Conservation (phyloP, 2,888 invertebrate species). For the Nematopogon swammerdamellus region DNA sequence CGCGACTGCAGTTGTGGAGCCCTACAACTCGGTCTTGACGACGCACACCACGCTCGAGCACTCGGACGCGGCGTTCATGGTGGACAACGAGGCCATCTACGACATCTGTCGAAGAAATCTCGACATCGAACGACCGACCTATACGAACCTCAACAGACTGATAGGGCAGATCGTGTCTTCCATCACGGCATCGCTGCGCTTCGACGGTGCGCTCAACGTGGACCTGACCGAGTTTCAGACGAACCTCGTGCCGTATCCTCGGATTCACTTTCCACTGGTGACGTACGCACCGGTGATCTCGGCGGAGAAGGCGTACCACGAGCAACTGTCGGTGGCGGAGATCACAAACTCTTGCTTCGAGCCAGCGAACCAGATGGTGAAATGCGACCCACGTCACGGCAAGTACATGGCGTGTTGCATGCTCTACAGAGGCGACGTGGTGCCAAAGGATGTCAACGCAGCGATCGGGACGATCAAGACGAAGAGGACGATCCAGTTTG, state of each 20-base stretch:
- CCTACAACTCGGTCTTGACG: conserved; percentile 95
- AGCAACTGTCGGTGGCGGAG: conserved; percentile 85
- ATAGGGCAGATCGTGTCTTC: conserved; percentile 94
- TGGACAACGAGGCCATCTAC: conserved; percentile 85
- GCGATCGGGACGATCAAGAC: conserved; percentile 94
- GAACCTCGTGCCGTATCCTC: too few species aligned
- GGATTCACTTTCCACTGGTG: too few species aligned
- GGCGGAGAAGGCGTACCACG: too few species aligned
- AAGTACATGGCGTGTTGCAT: conserved; percentile 97
- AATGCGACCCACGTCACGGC: too few species aligned
- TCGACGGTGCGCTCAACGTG: too few species aligned
- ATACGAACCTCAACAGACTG: conserved; percentile 91
- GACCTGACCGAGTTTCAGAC: conserved; percentile 93
- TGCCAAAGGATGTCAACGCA: too few species aligned
- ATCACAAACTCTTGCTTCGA: conserved; percentile 95
- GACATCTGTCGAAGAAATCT: conserved; percentile 90
- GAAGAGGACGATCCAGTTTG: too few species aligned
- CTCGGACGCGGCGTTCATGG: conserved; percentile 92
- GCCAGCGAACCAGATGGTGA: conserved; percentile 93
- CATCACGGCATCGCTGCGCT: conserved; percentile 88
- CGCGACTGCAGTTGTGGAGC: too few species aligned
- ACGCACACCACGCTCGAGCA: too few species aligned
- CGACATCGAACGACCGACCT: too few species aligned
- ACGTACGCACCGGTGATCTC: conserved; percentile 89
- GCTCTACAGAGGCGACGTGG: conserved; percentile 90